These are phyloP conservation scores for Hystrix cristata DNA, from an alignment of 2,113 vertebrate species.

Conservation along the genomic window DNA sequence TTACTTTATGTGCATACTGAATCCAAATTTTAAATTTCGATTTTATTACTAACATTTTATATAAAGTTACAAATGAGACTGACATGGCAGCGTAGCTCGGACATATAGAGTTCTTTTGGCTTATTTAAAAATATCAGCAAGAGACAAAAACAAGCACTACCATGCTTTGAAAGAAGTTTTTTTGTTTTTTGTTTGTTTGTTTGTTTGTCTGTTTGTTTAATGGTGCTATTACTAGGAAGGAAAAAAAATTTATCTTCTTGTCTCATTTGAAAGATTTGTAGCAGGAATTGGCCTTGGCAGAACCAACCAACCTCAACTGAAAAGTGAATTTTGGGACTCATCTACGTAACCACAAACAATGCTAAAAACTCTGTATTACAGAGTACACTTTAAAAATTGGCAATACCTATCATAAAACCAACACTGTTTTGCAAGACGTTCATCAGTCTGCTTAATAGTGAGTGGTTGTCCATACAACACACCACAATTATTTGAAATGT, in stretches of 20 bases:
- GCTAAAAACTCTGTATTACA: constrained; percentile 35
- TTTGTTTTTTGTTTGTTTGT: not conserved
- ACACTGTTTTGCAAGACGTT: constrained; percentile 28
- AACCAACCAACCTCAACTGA: constrained; percentile 44
- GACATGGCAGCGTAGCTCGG: not conserved
- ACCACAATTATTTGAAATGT: constrained; percentile 41
- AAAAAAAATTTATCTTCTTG: not conserved
- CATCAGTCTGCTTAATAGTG: constrained; percentile 38
- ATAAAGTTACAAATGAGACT: constrained; percentile 61
- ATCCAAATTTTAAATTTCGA: constrained; percentile 64
- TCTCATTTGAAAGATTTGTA: constrained; percentile 61
- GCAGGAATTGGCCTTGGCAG: constrained; percentile 32
- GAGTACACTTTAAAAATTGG: not conserved
- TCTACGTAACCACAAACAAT: constrained; percentile 53
- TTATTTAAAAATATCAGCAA: constrained; percentile 66
- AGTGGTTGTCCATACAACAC: constrained; percentile 12
- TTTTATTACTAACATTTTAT: constrained; percentile 47
- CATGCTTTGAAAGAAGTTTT: constrained; percentile 31
- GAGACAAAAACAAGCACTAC: not conserved
- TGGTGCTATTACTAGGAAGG: not conserved
- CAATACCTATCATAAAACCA: constrained; percentile 37
- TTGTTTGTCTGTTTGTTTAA: not conserved
- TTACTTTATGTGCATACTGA: constrained; percentile 67
- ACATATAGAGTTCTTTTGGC: constrained; percentile 11
- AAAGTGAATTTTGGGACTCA: constrained; percentile 57